Percentiles rank a stretch among this genome's conserved stretches.
Conservation (phyloP, 1,140 invertebrate genomes). For the Eurosta solidaginis region DNA sequence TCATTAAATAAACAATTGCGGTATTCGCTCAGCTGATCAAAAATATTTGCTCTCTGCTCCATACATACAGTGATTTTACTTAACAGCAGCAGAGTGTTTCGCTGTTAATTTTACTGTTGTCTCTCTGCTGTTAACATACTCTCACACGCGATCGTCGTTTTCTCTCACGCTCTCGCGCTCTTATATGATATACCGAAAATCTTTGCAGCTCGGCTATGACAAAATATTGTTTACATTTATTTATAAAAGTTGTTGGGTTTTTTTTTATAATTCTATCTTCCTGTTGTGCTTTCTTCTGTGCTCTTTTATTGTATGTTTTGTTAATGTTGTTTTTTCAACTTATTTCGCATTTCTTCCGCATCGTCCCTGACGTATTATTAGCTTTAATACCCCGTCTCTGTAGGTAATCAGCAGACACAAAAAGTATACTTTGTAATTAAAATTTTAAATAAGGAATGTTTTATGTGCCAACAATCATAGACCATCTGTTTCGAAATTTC, state of each 20-base stretch:
- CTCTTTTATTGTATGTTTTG: not conserved
- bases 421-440: not conserved
- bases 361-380: not conserved
- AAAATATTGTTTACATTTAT: constrained; percentile 13
- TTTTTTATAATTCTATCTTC: too few relatives aligned
- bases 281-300: not conserved
- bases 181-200: not conserved
- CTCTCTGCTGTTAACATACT: not conserved
- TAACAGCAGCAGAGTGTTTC: not conserved
- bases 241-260: constrained; percentile 5
- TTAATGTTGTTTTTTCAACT: not conserved
- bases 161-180: not conserved
- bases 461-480: not conserved
- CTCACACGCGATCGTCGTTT: not conserved
- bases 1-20: too few relatives aligned
- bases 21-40: constrained; percentile 1
- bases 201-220: not conserved
- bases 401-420: not conserved
- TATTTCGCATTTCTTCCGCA: not conserved
- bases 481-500: constrained; percentile 16
- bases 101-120: not conserved
- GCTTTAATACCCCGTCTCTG: too few relatives aligned
- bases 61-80: not conserved
- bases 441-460: not conserved
- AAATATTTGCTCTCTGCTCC: too few relatives aligned